Base-by-base conservation (phyloP, 23 tunicate genomes). In the Phallusia fumigata region DNA sequence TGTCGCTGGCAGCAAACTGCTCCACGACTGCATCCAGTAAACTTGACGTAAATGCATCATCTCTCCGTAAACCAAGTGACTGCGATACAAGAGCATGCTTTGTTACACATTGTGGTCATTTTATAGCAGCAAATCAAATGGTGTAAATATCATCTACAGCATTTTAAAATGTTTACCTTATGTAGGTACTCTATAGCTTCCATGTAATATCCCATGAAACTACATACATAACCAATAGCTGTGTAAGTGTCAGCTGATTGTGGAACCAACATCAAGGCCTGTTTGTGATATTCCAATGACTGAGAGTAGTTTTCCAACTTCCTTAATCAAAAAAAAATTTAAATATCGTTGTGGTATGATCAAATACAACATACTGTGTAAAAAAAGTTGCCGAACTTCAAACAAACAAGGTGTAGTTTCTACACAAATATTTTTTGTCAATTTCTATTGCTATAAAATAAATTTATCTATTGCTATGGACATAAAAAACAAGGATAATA, bases 201-300 rank as follows among this genome's bases (percentile, higher is more conserved):
- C 74, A 52, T 74, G 82, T 86, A 79, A 32, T 91, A 64, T 28
- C 89, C 98, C 98, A 94, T 82, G 79, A 81, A 94, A 64, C 90
- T 83, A 45, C 73, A 87, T 0, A 89, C 85, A 31, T 89, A 83
- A 65, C 91, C 98, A 75, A 94, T 84, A 11, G 86, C 84, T 3
- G 98, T 81, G 86, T 94, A 94, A 11, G 98, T 94, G n/a, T 89
- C 87, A 21, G 98, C 85, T 33, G 89, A 94, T 0, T 94, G 90
- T 45, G 98, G 98, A 53, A 83, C 78, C 8, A 94, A 83, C 18
- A 73, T 79, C 40, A 94, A 72, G 19, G 98, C 98, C 33, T 89
- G 86, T 50, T 65, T 82, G 53, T 94, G 98, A 73, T 30, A 94
- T 0, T 89, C 85, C 79, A 94, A 58, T 5, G 94, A 87, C 49